These are phyloP conservation scores for Daktulosphaira vitifoliae DNA, from an alignment of 1,140 invertebrate genomes.

Conservation along the genomic window DNA sequence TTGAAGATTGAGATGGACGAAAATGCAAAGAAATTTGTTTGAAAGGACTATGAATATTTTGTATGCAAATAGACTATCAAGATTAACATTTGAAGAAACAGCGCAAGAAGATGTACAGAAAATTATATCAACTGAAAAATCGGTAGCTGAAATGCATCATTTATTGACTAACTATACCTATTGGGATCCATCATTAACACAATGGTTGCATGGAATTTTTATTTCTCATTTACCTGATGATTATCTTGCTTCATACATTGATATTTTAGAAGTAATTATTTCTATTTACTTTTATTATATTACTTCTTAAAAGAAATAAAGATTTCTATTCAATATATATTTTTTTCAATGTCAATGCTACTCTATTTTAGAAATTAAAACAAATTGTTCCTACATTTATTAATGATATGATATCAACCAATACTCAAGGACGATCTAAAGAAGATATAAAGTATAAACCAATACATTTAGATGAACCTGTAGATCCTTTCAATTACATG, in stretches of 20 bases:
- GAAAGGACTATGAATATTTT: conserved; percentile 11
- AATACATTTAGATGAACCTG: conserved; percentile 13
- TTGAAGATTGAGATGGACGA: conserved; percentile 12
- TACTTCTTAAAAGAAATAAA: no score
- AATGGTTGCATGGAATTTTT: conserved; percentile 14
- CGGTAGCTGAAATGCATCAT: conserved; percentile 22
- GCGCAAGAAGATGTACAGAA: conserved; percentile 14
- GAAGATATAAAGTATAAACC: conserved; percentile 13
- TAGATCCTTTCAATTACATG: conserved; percentile 26
- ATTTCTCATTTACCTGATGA: conserved; percentile 23
- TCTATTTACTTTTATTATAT: no score
- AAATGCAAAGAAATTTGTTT: conserved; percentile 10
- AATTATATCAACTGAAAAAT: conserved; percentile 17
- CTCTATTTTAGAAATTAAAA: conserved; percentile 21
- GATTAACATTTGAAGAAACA: conserved; percentile 26
- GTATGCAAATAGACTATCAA: conserved; percentile 8
- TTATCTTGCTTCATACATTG: conserved; percentile 9
- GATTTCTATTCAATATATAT: no score
- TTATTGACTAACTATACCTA: conserved; percentile 17
- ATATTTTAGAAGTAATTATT: conserved; percentile 24
- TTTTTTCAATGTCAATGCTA: not conserved
- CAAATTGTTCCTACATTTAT: conserved; percentile 12
- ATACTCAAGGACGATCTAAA: conserved; percentile 1
- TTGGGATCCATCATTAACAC: conserved; percentile 14
- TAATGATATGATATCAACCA: conserved; percentile 19